Percentiles rank a stretch among this genome's conserved stretches.
phyloP scores from a whole-genome alignment of 2,888 invertebrate genomes.

The Thera obeliscata region DNA sequence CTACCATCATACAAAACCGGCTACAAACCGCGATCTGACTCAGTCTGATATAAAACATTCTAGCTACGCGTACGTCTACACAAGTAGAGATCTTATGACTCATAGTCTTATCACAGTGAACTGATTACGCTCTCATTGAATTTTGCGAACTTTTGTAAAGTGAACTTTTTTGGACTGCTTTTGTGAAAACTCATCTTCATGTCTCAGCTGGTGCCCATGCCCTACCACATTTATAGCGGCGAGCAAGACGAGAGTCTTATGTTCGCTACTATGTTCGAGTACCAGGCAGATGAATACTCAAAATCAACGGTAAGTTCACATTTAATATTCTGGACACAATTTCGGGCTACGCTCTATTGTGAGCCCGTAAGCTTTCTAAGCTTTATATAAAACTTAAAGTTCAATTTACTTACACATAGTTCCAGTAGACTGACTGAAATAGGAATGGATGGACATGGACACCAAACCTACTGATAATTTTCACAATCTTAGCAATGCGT shows the following conservation, averaged over 20 bases:
- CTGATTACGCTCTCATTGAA: constrained; percentile 58
- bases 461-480: too few species aligned
- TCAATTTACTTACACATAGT: not conserved
- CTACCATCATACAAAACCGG: constrained; percentile 77
- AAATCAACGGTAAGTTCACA: constrained; percentile 73
- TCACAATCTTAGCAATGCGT: too few species aligned
- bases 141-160: constrained; percentile 51
- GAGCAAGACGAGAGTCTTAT: constrained; percentile 83
- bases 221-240: constrained; percentile 76
- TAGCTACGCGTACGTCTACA: constrained; percentile 74
- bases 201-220: constrained; percentile 88
- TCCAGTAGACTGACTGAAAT: not conserved
- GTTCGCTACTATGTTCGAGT: constrained; percentile 84
- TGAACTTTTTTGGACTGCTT: constrained; percentile 65
- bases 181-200: constrained; percentile 79
- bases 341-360: not conserved
- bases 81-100: constrained; percentile 68
- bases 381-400: not conserved
- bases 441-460: not conserved
- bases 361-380: not conserved
- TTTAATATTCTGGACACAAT: constrained; percentile 2
- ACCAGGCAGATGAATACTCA: constrained; percentile 77
- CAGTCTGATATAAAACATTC: constrained; percentile 82
- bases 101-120: constrained; percentile 78
- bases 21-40: constrained; percentile 74